Evolutionary conservation across 2,797 vertebrate species (phyloP).

Genomic region (Eupleurogrammus muticus): DNA sequence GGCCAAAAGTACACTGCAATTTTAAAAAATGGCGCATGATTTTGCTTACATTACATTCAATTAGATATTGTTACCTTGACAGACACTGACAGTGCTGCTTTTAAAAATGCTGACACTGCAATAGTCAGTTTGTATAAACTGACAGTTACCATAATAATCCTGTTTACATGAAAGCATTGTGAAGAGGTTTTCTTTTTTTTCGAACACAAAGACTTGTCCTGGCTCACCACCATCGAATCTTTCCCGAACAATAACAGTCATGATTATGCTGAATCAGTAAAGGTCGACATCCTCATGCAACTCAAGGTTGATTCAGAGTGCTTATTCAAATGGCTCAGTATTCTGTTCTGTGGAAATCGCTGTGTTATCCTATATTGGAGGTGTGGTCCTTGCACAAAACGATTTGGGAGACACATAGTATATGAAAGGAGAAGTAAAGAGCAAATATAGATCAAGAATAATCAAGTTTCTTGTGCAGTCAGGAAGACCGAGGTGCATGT

Average conservation of each 20-base stretch:
- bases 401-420: neutral
- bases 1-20: neutral
- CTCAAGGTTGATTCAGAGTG: neutral
- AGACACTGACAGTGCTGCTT: neutral
- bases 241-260: slow-evolving; percentile 1
- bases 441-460: neutral
- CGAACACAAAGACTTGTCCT: slow-evolving; percentile 20
- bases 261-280: neutral
- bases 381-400: neutral
- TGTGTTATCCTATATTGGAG: neutral
- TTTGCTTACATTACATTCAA: neutral
- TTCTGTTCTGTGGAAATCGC: neutral
- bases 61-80: neutral
- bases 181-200: neutral
- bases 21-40: neutral
- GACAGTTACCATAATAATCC: slow-evolving; percentile 4
- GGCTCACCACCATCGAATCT: slow-evolving; percentile 10
- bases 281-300: neutral
- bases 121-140: slow-evolving; percentile 7
- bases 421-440: neutral
- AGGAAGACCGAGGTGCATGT: neutral
- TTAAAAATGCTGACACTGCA: neutral
- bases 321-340: too few relatives aligned
- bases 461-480: neutral
- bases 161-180: neutral